phyloP scores from a whole-genome alignment of 2,797 vertebrate genomes.

The Heteromormyrus szaboi region DNA sequence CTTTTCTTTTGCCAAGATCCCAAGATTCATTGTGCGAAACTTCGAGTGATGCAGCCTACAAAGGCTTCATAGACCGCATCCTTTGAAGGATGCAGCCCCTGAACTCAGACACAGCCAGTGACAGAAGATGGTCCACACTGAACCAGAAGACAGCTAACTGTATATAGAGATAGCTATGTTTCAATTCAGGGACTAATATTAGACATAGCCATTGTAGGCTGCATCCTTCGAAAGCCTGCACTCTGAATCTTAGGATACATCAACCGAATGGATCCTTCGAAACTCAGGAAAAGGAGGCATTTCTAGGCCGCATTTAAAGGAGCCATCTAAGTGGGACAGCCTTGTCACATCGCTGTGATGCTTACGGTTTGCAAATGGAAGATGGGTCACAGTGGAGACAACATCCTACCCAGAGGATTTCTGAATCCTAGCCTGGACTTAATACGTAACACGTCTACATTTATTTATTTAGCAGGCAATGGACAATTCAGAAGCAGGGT shows the following conservation, averaged over 20 bases:
- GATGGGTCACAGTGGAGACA: neutral
- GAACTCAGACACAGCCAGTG: neutral
- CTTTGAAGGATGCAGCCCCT: neutral
- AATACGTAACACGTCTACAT: neutral
- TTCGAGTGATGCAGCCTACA: neutral
- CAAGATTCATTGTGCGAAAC: neutral
- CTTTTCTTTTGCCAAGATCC: neutral
- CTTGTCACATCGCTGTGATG: neutral
- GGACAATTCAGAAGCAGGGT: neutral
- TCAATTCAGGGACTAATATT: neutral
- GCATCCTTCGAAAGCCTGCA: neutral
- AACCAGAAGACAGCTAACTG: neutral
- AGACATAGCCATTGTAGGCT: neutral
- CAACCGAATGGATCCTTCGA: neutral
- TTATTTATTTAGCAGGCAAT: neutral
- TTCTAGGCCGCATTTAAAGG: neutral
- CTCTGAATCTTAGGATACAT: neutral
- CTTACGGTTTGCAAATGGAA: neutral
- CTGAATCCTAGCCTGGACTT: neutral
- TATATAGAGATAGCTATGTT: neutral
- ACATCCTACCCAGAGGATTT: neutral
- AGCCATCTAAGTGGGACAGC: neutral
- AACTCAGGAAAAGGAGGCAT: neutral
- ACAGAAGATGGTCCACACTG: neutral
- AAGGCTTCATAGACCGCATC: neutral